phyloP scores from a whole-genome alignment of 2,888 invertebrate genomes.

The Ormyrus rosae region DNA sequence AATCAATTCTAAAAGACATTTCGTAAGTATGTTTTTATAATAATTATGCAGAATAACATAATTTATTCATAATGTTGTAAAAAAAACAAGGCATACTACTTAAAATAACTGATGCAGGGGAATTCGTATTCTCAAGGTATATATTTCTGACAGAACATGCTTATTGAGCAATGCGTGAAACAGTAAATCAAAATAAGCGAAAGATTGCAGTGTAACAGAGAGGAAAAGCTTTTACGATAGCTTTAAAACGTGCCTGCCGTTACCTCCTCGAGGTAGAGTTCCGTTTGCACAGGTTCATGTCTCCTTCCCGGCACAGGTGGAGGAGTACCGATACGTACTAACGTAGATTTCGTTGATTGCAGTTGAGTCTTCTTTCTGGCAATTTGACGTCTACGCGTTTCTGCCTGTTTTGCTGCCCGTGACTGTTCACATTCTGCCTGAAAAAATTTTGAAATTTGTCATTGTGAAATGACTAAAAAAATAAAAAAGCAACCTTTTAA shows the following conservation, averaged over 20 bases:
- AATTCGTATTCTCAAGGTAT: no score
- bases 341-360: slow-evolving; percentile 76
- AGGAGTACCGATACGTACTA: slow-evolving; percentile 82
- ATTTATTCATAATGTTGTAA: no score
- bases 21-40: no score
- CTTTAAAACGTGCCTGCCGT: slow-evolving; percentile 34
- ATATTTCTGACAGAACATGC: no score
- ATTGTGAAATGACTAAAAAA: no score
- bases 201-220: neutral
- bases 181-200: neutral
- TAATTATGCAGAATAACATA: no score
- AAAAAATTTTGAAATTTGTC: no score
- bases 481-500: no score
- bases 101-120: neutral
- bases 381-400: slow-evolving; percentile 84
- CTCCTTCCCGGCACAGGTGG: slow-evolving; percentile 89
- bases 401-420: slow-evolving; percentile 78
- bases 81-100: no score
- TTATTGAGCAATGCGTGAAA: no score
- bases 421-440: slow-evolving; percentile 78
- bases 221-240: slow-evolving; percentile 1
- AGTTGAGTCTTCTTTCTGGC: slow-evolving; percentile 84
- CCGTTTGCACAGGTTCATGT: slow-evolving; percentile 93
- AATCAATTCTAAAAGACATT: no score
- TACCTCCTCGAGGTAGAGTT: slow-evolving; percentile 91